Base-by-base conservation (phyloP, 2,888 invertebrate genomes). In the Stegophylla sp. region DNA sequence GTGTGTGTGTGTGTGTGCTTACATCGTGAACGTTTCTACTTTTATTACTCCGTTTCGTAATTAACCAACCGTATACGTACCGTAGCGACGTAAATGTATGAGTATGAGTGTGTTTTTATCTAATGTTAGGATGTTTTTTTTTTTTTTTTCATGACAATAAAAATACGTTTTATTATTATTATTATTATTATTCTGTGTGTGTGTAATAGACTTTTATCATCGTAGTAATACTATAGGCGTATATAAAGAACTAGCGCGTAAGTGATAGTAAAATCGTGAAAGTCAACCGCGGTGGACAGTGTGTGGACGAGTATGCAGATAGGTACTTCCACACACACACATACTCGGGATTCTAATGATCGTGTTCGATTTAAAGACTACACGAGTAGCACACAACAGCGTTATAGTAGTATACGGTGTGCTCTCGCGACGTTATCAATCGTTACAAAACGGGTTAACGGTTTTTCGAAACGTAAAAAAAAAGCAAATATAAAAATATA, bases 201-300 rank as follows among this genome's bases (percentile, higher is more conserved):
- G 28, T 48, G 61, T 63, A 74, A 74, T 74, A 48, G 48, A 74
- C 45, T 74, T 61, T 74, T 74, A 28, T 45, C 48, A 28, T 63
- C 43, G 10, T n/a, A 34, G 17, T 51, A 28, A 61, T 34, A 28
- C n/a, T 48, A 51, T 5, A 28, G 20, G 59, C 34, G 12, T 34
- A 56, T 17, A 17, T 23, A 23, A 72, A 41, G 41, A n/a, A 74
- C 34, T 17, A 17, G 51, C 17, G 7, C 34, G 4, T 45, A 63
- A 74, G 34, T 74, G 34, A 74, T 63, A 23, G 63, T 74, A 74
- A 74, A 74, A 74, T 64, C 64, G 63, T 64, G 75, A 75, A 75
- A 75, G 64, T 75, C 74, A 12, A 9, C n/a, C n/a, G n/a, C n/a
- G 28, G 45, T 7, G 41, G 20, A 13, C 61, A 28, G 28, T 56